Conservation (phyloP, 2,113 vertebrate species). For the Passer montanus region DNA sequence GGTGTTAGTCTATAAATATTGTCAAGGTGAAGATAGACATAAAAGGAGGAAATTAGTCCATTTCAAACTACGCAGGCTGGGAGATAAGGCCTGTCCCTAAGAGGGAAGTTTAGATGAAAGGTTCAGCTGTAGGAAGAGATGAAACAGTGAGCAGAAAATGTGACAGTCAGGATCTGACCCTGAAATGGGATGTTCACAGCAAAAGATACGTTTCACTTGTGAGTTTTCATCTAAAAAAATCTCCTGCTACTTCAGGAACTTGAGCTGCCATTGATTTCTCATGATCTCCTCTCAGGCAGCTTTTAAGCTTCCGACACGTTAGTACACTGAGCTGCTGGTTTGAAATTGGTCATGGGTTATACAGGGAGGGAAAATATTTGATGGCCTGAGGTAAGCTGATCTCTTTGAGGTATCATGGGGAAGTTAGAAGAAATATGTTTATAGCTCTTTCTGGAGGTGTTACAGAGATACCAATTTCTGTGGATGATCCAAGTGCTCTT, state of each 20-base stretch:
- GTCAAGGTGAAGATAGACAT: neutral
- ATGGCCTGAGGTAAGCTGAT: neutral
- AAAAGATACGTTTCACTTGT: neutral
- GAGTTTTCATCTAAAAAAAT: neutral
- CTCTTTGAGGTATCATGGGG: neutral
- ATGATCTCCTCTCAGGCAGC: neutral
- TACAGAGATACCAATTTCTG: neutral
- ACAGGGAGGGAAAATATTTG: neutral
- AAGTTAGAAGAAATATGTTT: neutral
- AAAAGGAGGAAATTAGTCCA: neutral
- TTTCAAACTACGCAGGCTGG: neutral
- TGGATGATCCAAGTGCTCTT: neutral
- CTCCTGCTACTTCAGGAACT: neutral
- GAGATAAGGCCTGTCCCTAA: neutral
- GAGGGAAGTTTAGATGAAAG: neutral
- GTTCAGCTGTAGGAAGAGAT: neutral
- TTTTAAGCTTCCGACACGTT: neutral
- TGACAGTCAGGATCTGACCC: neutral
- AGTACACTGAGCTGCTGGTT: neutral
- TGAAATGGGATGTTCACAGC: neutral
- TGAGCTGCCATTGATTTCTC: neutral
- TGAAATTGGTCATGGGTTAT: neutral
- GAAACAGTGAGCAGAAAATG: neutral
- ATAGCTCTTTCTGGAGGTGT: neutral
- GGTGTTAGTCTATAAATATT: neutral